Evolutionary conservation across 1,140 invertebrate genomes (phyloP), one percentile per base, ranked within the genome.

Genomic region (Latrodectus geometricus): DNA sequence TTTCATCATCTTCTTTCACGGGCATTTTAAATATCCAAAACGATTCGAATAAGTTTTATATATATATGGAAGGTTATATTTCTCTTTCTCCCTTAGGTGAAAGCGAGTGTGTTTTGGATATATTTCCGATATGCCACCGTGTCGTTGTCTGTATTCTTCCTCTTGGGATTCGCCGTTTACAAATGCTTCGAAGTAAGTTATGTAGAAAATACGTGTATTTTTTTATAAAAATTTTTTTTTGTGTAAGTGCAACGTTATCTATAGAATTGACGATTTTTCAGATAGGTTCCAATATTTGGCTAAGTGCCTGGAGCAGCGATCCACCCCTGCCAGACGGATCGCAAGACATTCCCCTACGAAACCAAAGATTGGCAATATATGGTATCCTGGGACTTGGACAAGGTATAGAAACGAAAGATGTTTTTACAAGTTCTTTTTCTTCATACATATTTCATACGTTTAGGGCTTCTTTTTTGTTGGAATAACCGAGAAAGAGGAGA

Each of bases 221-320:
- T 21, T 49, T 17, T 50, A 50, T 17, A 5, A n/a, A 35, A 56
- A n/a, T 21, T 0, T 56, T 17, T 50, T 50, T 9, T n/a, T 0
- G 5, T 14, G 9, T 12, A 9, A 21, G 14, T 17, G 14, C 0
- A 4, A 2, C 15, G 5, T 8, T 56, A 11, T 77, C 21, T 4
- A 12, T 21, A 15, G 11, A 61, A 15, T 21, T 48, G 8, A 11
- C 8, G 17, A 9, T 68, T 9, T 70, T 21, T 17, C 61, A 87
- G 87, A 75, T 83, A 12, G 81, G 87, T 35, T 78, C 87, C 2
- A 87, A 87, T 66, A 66, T 87, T 3, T 87, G 87, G 87, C 50
- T 87, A 65, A 83, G 87, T 35, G 9, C 50, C 0, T 87, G 87
- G 87, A 87, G 87, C 52, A 84, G 49, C 8, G 87, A 87, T 35